Evolutionary conservation across 2,797 vertebrate genomes (phyloP).

Genomic region (Premnoplex brunnescens): DNA sequence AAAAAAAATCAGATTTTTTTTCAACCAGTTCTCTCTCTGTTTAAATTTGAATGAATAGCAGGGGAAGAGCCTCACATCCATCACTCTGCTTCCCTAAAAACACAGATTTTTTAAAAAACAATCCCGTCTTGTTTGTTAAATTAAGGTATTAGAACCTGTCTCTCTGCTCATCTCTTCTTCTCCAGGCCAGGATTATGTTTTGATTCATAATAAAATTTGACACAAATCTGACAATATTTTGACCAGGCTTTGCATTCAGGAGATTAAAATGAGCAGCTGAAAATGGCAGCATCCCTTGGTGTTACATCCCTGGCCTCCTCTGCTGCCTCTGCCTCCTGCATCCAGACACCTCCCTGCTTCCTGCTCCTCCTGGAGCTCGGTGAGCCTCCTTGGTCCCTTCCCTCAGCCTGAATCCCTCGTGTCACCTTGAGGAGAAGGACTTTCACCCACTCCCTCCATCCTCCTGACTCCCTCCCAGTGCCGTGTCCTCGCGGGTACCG

Average conservation of each 20-base stretch:
- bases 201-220: conserved; percentile 44
- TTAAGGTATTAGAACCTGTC: conserved; percentile 27
- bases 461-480: fast-evolving
- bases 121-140: conserved; percentile 14
- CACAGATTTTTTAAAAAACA: background rate
- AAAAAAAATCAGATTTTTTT: background rate
- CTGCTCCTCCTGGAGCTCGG: fast-evolving
- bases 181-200: conserved; percentile 51
- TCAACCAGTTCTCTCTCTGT: background rate
- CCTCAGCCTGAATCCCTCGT: background rate
- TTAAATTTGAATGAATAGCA: background rate
- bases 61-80: background rate
- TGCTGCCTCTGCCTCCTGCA: background rate
- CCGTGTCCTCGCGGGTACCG: background rate
- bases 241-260: conserved; percentile 5
- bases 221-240: conserved; percentile 60
- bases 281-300: background rate
- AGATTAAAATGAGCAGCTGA: conserved; percentile 19
- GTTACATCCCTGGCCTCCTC: background rate
- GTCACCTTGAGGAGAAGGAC: background rate
- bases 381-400: background rate
- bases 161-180: conserved; percentile 23
- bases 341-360: background rate
- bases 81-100: background rate
- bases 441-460: background rate